phyloP scores from a whole-genome alignment of 2,113 vertebrate species.

The Plecturocebus donacophilus region DNA sequence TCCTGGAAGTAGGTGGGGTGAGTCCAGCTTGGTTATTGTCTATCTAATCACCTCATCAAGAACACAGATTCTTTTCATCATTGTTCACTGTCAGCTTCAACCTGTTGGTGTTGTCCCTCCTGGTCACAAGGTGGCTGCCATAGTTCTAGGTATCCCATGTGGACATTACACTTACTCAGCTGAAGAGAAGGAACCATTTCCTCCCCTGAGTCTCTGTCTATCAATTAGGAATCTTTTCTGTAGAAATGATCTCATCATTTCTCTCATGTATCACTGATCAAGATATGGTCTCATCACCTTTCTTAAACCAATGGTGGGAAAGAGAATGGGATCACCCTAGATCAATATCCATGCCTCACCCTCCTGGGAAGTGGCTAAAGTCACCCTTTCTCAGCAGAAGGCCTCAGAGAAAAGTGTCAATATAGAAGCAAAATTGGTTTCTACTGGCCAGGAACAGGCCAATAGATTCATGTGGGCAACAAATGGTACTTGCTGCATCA shows the following conservation, averaged over 20 bases:
- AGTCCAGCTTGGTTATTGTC: background rate
- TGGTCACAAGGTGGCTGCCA: background rate
- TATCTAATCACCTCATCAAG: background rate
- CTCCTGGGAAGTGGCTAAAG: background rate
- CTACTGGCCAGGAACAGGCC: background rate
- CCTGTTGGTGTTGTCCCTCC: background rate
- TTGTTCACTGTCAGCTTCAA: background rate
- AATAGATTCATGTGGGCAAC: background rate
- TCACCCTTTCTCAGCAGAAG: background rate
- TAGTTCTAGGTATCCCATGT: background rate
- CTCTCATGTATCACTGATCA: background rate
- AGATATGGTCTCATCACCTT: background rate
- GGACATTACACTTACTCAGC: background rate
- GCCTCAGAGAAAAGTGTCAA: background rate
- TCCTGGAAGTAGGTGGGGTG: background rate
- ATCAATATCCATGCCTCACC: background rate
- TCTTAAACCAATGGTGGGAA: background rate
- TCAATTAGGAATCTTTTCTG: background rate
- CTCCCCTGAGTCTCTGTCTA: background rate
- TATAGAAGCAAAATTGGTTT: background rate
- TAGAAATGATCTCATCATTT: background rate
- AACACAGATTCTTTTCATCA: background rate
- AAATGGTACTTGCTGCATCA: background rate
- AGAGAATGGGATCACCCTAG: background rate
- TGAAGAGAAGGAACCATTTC: background rate